Evolutionary conservation across 2,888 invertebrate species (phyloP), one percentile per base, ranked within the genome.

Genomic region (Spatulosminthurus flaviceps): DNA sequence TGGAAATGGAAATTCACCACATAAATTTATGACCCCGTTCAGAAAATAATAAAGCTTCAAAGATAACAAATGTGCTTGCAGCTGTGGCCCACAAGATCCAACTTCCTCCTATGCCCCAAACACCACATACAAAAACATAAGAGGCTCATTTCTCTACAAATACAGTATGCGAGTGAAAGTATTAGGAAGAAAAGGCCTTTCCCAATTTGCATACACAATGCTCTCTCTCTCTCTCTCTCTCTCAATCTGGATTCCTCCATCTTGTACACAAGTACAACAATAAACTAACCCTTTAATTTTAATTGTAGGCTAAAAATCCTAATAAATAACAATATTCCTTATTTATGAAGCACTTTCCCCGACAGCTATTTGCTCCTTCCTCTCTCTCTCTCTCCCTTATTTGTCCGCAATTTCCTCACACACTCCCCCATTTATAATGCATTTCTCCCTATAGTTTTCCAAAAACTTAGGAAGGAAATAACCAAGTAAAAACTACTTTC

Each of bases 241-340:
- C n/a, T n/a, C n/a, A 4, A 34, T 34, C 34, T 4, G 9, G 9
- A 34, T 34, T 34, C 34, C 34, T 7, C 34, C 34, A 9, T 34
- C 34, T 34, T 34, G 34, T 34, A 34, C 34, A n/a, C n/a, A n/a
- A n/a, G n/a, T 34, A 34, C 34, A 34, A 34, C 9, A 34, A 34
- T 34, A 34, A 34, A 34, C 34, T 19, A 61, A 64, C 64, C 24
- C 75, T 75, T 64, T 75, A 75, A 75, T 75, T 75, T 75, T 75
- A 75, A 75, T 75, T 75, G 75, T 24, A 22, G n/a, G 5, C 22
- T 60, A 75, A 72, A 75, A 75, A 75, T 75, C 24, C 75, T 16
- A 64, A 75, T 75, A 75, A 75, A 75, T 75, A 75, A 61, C 75
- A 75, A 75, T 75, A 75, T 75, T 41, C 41, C 34, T 34, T 34